Evolutionary conservation across 1,140 invertebrate genomes (phyloP), one percentile per base, ranked within the genome.

Genomic region (Prorops nasuta): DNA sequence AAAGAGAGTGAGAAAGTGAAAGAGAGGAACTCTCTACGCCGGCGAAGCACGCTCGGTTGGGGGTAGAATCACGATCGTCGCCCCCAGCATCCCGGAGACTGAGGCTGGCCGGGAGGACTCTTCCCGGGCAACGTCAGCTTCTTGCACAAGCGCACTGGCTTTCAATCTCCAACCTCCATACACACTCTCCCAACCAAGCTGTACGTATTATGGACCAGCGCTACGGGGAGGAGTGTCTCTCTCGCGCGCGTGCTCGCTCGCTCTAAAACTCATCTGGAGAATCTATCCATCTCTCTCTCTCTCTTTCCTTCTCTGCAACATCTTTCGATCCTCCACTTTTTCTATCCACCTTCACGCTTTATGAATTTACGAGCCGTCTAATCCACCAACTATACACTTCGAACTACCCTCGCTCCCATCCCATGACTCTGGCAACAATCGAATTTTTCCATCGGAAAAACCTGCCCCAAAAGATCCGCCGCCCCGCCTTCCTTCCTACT

Each of bases 1-100:
- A n/a, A n/a, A n/a, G 18, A 43, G 53, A 38, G 45, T 44, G 51
- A 24, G 35, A 42, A 32, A 46, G 44, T 20, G 49, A 48, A 18
- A 49, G 42, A 52, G 50, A 31, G 56, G 60, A 53, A 58, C 44
- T 46, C 55, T 60, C 60, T 66, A 55, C 61, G 56, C 66, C 65
- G 60, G 63, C 55, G 58, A 63, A 66, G 58, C 67, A 49, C 63
- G 60, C 62, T 64, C 67, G 71, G 67, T 90, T 88, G 52, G 88
- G 90, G 64, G 88, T 86, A 74, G 90, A 86, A 81, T 89, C 90
- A 78, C 91, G 84, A 80, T 91, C 88, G 74, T 85, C 84, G 73
- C 83, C 84, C 72, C 82, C 84, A 69, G 80, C 81, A 84, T 85
- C 84, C 76, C 72, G 76, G 72, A 74, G 77, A 77, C 71, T 71